Base-by-base conservation (phyloP, 2,888 invertebrate genomes). In the Melieria omissa region DNA sequence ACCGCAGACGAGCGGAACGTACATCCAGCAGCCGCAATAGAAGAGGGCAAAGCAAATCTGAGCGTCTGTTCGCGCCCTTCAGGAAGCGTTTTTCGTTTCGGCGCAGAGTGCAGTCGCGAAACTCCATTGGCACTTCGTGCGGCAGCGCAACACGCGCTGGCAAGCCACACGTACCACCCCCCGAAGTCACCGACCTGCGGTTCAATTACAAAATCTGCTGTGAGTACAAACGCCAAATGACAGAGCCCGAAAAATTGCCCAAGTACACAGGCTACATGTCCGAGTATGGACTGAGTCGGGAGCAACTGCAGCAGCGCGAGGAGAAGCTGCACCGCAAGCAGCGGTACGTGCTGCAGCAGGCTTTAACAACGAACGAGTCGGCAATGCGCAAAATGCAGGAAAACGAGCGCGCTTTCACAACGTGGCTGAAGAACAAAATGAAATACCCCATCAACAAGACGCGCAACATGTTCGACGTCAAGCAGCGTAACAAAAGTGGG, bases 381-480 rank as follows among this genome's bases (percentile, higher is more conserved):
- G 87, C 88, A 75, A 82, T 86, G 9, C 84, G 84, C 55, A 86
- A 87, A 80, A 85, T 88, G 80, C 82, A 88, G 68, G 88, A 89
- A 74, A 90, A 89, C 79, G 90, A 90, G 79, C 83, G 86, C 55
- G 89, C 89, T 58, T 90, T 89, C 71, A 88, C 88, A 61, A 88
- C 88, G 47, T 90, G 90, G 90, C 81, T 90, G 63, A 88, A 88
- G 75, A 86, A 85, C 71, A 87, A 87, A 79, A 86, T 87, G 85
- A 83, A 85, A 5, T 85, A 83, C 75, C 86, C 86, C 44, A 84
- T 85, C 16, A 87, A 86, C 72, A 84, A 85, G 73, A 86, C 86
- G 0, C 83, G 83, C 57, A 87, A 87, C 73, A 87, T 87, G 87
- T 87, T 86, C 61, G 87, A 87, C 76, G 81, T 83, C 5, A 82